Evolutionary conservation across 2,888 invertebrate species (phyloP).

Genomic region (Rotaria socialis): DNA sequence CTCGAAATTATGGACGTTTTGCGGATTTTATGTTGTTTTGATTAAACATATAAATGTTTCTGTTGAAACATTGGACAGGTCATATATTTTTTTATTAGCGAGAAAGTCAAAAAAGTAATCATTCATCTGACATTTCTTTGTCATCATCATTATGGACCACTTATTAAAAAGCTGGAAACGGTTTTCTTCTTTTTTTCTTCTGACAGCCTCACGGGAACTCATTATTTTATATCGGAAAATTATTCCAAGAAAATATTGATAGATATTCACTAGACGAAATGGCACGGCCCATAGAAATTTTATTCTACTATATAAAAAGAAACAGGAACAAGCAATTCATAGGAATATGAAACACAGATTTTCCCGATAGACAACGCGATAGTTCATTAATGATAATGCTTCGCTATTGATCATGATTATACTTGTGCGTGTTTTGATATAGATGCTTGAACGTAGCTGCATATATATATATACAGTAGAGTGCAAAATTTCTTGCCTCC

Average conservation of each 20-base stretch:
- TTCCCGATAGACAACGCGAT: neutral
- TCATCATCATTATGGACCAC: neutral
- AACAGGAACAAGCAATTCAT: neutral
- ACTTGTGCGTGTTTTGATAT: neutral
- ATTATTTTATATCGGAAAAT: neutral
- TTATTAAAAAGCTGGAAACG: neutral
- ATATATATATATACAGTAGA: neutral
- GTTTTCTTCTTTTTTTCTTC: neutral
- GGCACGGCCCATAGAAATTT: neutral
- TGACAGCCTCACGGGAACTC: neutral
- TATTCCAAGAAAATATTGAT: neutral
- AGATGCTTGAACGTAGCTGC: neutral
- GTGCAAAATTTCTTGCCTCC: too few species aligned
- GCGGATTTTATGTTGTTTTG: too few species aligned
- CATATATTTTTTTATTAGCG: neutral
- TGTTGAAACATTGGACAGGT: neutral
- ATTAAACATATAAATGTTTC: neutral
- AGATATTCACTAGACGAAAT: neutral
- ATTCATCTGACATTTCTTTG: neutral
- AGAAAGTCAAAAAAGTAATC: neutral
- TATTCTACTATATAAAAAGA: neutral
- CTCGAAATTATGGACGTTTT: too few species aligned
- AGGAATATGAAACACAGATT: neutral
- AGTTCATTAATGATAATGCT: neutral
- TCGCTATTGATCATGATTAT: neutral